These are phyloP conservation scores for Quiscalus mexicanus DNA, from an alignment of 2,113 vertebrate genomes.

Conservation along the genomic window DNA sequence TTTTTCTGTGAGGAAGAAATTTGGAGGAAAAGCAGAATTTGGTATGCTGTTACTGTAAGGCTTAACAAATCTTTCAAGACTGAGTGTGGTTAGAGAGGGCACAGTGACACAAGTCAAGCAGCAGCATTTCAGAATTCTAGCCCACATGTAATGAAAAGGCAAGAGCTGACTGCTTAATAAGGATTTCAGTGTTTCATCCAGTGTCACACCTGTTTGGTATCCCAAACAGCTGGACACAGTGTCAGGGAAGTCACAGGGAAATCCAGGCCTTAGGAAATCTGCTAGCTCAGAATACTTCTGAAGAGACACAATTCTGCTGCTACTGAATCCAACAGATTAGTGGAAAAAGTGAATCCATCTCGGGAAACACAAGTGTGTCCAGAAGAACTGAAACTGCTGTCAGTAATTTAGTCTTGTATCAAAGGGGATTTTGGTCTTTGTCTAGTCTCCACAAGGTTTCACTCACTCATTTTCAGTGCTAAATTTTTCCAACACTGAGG, in stretches of 20 bases:
- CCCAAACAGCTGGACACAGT: background rate
- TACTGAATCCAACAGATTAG: background rate
- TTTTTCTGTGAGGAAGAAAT: background rate
- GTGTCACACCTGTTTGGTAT: background rate
- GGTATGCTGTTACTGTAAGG: background rate
- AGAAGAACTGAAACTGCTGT: background rate
- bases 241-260: background rate
- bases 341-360: background rate
- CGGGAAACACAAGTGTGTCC: background rate
- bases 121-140: background rate
- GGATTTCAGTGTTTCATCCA: background rate
- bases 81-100: background rate
- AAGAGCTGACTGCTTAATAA: background rate
- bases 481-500: background rate
- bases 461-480: background rate
- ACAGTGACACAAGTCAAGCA: background rate
- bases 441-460: background rate
- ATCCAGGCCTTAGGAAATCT: background rate
- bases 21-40: background rate
- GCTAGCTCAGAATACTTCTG: background rate
- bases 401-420: background rate
- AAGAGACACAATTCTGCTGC: background rate
- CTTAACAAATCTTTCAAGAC: background rate
- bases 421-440: background rate
- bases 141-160: constrained; percentile 2